A percentile compares a stretch with the other conserved stretches of the same genome.
Evolutionary conservation across 2,888 invertebrate genomes (phyloP).

Genomic region (Epirrita christyi): DNA sequence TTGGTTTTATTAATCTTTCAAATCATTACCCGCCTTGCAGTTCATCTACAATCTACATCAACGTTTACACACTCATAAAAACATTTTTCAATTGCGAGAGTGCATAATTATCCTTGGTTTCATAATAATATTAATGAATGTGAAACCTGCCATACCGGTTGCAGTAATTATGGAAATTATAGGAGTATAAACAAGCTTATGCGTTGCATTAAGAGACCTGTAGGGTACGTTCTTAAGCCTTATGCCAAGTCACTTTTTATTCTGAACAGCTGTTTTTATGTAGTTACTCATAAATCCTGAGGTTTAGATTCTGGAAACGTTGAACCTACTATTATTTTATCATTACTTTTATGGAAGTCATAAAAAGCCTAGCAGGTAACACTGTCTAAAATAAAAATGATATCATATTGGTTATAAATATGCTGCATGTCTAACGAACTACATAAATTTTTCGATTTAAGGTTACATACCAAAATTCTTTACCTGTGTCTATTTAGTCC

Average conservation of each 20-base stretch:
- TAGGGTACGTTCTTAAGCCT: neutral
- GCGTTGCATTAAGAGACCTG: slow-evolving; percentile 2
- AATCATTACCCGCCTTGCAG: neutral
- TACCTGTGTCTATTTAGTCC: neutral
- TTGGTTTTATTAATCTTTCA: too few species aligned
- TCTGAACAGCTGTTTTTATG: too few species aligned
- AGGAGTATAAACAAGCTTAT: slow-evolving; percentile 1
- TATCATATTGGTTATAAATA: neutral
- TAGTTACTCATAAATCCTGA: too few species aligned
- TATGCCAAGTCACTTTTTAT: neutral
- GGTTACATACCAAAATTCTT: neutral
- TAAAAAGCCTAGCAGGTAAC: neutral
- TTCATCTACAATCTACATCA: neutral
- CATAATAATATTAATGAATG: slow-evolving; percentile 7
- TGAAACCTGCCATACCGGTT: slow-evolving; percentile 1
- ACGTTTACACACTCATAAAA: slow-evolving; percentile 8
- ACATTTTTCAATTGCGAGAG: slow-evolving; percentile 8
- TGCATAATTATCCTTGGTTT: slow-evolving; percentile 1
- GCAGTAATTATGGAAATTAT: slow-evolving; percentile 10
- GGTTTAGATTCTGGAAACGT: too few species aligned
- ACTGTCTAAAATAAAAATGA: neutral
- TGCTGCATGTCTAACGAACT: neutral
- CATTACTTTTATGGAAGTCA: neutral
- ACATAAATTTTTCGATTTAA: neutral
- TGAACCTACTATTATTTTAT: too few species aligned